phyloP scores from a whole-genome alignment of 2,797 vertebrate genomes.

The Pampus argenteus region DNA sequence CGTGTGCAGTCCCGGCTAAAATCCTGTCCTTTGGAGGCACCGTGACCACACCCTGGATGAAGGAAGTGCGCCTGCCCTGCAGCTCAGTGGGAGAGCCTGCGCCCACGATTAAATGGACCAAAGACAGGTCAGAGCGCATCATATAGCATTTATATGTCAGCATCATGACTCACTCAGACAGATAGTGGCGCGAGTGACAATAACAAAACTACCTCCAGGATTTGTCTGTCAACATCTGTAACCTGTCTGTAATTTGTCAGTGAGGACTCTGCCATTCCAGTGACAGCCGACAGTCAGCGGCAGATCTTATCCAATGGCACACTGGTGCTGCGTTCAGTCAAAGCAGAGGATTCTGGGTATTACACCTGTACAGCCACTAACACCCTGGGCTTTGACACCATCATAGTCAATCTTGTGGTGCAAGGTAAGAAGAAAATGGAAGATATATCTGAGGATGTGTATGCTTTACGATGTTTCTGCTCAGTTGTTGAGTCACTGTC shows the following conservation, averaged over 20 bases:
- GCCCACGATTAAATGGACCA: conserved; percentile 97
- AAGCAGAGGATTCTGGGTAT: conserved; percentile 98
- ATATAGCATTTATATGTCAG: conserved; percentile 9
- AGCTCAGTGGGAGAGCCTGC: conserved; percentile 95
- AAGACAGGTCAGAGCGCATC: conserved; percentile 91
- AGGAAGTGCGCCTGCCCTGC: conserved; percentile 95
- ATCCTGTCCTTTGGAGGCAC: conserved; percentile 98
- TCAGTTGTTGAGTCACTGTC: conserved; percentile 17
- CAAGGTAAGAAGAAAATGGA: conserved; percentile 88
- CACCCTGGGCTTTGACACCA: conserved; percentile 97
- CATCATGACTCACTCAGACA: conserved; percentile 6
- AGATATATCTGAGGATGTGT: background rate
- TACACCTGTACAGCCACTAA: conserved; percentile 99
- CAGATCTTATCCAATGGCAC: conserved; percentile 95
- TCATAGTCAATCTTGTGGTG: conserved; percentile 97
- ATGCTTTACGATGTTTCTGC: background rate
- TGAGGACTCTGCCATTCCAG: conserved; percentile 93
- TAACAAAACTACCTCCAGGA: background rate
- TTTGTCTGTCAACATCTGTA: conserved; percentile 22
- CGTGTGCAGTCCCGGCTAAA: conserved; percentile 91
- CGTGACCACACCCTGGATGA: conserved; percentile 99
- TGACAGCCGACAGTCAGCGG: conserved; percentile 92
- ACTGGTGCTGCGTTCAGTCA: conserved; percentile 93
- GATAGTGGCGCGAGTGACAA: conserved; percentile 1
- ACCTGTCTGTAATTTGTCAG: conserved; percentile 75